A percentile compares a stretch with the other conserved stretches of the same genome.
Evolutionary conservation across 2,113 vertebrate genomes (phyloP).

Genomic region (Amazona vittata): DNA sequence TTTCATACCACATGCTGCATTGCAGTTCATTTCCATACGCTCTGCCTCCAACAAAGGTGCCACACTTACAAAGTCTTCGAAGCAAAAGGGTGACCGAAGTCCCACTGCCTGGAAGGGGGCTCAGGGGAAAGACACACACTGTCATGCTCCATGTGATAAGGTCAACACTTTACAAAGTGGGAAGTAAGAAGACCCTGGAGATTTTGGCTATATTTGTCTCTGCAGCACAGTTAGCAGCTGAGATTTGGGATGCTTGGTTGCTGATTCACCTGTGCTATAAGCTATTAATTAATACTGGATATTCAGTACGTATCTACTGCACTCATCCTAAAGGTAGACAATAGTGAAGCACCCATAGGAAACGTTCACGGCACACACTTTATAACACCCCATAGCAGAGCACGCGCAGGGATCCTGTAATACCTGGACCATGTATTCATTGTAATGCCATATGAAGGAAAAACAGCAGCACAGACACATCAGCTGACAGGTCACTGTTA

Average conservation of each 20-base stretch:
- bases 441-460: not conserved
- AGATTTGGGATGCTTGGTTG: not conserved
- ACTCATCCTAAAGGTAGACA: not conserved
- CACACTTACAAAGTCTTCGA: conserved; percentile 13
- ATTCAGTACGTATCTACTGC: not conserved
- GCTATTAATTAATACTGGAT: not conserved
- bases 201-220: conserved; percentile 39
- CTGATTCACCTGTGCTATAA: not conserved
- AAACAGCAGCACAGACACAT: not conserved
- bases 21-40: conserved; percentile 61
- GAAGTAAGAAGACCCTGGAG: conserved; percentile 16
- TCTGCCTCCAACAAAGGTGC: conserved; percentile 23
- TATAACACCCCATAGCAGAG: not conserved
- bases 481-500: not conserved
- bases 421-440: not conserved
- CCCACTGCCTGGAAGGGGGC: conserved; percentile 57
- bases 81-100: not conserved
- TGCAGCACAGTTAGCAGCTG: not conserved
- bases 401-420: not conserved
- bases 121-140: conserved; percentile 52
- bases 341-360: not conserved
- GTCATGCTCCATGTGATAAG: conserved; percentile 32
- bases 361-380: not conserved
- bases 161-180: conserved; percentile 2
- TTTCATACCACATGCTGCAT: conserved; percentile 32